Percentiles rank a stretch among this genome's conserved stretches.
phyloP scores from a whole-genome alignment of 2,797 vertebrate species.

The Urocyon cinereoargenteus region DNA sequence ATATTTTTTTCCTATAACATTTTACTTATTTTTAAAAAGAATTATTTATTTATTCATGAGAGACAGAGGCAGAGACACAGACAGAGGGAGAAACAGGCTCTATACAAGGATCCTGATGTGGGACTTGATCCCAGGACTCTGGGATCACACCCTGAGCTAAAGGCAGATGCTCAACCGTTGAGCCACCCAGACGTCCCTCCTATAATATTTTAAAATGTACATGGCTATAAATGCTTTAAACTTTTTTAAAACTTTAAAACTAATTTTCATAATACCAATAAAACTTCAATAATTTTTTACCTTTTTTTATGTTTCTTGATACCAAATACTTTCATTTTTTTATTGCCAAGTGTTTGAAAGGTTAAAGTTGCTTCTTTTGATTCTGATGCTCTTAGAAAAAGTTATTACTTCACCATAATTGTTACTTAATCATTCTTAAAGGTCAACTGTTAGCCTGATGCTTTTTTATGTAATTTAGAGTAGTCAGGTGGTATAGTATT shows the following conservation, averaged over 20 bases:
- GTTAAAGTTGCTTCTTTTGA: background rate
- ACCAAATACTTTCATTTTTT: background rate
- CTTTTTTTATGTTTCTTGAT: constrained; percentile 36
- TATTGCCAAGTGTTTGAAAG: constrained; percentile 21
- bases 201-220: background rate
- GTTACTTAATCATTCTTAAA: constrained; percentile 19
- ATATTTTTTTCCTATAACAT: background rate
- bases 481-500: background rate
- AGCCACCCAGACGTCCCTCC: no score
- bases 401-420: background rate
- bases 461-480: background rate
- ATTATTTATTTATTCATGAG: no score
- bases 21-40: background rate
- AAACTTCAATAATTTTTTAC: background rate
- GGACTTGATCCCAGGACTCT: no score
- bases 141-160: no score
- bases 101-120: no score
- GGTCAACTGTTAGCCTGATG: background rate
- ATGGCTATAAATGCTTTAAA: background rate
- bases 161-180: no score
- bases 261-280: background rate
- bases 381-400: constrained; percentile 25
- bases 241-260: constrained; percentile 1
- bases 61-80: no score
- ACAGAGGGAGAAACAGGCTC: no score